Evolutionary conservation across 2,888 invertebrate genomes (phyloP), one percentile per base, ranked within the genome.

Genomic region (Blomia tropicalis): DNA sequence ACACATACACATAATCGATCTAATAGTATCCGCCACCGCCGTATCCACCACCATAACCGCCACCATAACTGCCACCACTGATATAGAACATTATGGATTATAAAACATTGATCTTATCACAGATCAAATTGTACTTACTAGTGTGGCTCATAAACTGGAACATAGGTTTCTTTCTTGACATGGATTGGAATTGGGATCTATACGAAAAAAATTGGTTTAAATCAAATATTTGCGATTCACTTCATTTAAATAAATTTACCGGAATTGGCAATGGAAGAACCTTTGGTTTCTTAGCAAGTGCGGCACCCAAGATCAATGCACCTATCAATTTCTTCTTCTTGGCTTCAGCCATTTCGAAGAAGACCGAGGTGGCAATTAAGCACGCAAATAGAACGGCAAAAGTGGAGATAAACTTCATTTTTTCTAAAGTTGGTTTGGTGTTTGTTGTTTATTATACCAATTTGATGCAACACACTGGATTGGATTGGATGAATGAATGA

Each of bases 111-210:
- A 7, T 11, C 7, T 14, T 47, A 22, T 7, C 7, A 47, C n/a
- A 7, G 7, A 47, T 14, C 7, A 47, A 47, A 14, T 47, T 19
- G n/a, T 14, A 47, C 51, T 47, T 47, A 47, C 51, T 47, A 47
- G 23, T 11, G 5, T 47, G 51, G 51, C 22, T 47, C 22, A 11
- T 7, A 19, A 22, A 11, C 5, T 25, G 51, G 51, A 22, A 47
- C 51, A 47, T 25, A 25, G 23, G 7, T 27, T 27, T 47, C 27
- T n/a, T 47, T 47, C 51, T 47, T 47, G 51, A 47, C n/a, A 11
- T 22, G 7, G 27, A 47, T 47, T 27, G 51, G 51, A 19, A 47
- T 47, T 22, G 51, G 51, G 51, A 47, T 47, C 51, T 47, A 47
- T 22, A 47, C 7, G 51, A 47, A 27, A n/a, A 47, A 47, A 19